Evolutionary conservation across 2,888 invertebrate species (phyloP), one percentile per base, ranked within the genome.

Genomic region (Lamproptera curius): DNA sequence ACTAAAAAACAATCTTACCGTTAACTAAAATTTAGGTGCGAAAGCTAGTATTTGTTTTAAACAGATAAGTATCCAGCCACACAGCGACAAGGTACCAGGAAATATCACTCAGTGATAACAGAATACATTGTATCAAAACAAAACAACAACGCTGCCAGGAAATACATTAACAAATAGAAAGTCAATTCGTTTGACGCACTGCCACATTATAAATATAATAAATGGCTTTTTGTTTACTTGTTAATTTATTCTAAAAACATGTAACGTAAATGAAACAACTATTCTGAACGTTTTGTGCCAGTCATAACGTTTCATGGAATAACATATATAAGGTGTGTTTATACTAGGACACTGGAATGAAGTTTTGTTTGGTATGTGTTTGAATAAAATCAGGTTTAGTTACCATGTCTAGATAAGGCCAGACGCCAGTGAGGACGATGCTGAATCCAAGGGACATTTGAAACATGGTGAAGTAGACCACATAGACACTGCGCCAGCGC

Each of bases 391-490:
- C 23, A 8, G 4, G 4, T 23, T 23, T n/a, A 26, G 54, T 73
- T 84, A 95, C 96, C 91, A 94, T 94, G 69, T 93, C 92, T 49
- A 96, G 90, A 73, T 94, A 96, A 1, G 96, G 96, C 95, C 95
- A 96, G 38, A 96, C 94, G 46, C 95, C 95, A 0, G 96, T 95
- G 36, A 96, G 88, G 58, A 95, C 92, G 58, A 96, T 94, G 73
- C 95, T 95, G 79, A 96, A 96, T 16, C 95, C 96, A 41, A 96
- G 85, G 0, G 95, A 94, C 92, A 96, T 95, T 57, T 95, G 90
- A 82, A 96, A 96, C 93, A 95, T 95, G 46, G 95, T 95, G 76
- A 95, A 95, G 80, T 96, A 95, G 66, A 96, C 93, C 35, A 94
- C 89, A 65, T 93, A 91, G 53, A 96, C 89, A 55, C 95, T 95